Base-by-base conservation (phyloP, 2,888 invertebrate genomes). In the Tholera decimalis region DNA sequence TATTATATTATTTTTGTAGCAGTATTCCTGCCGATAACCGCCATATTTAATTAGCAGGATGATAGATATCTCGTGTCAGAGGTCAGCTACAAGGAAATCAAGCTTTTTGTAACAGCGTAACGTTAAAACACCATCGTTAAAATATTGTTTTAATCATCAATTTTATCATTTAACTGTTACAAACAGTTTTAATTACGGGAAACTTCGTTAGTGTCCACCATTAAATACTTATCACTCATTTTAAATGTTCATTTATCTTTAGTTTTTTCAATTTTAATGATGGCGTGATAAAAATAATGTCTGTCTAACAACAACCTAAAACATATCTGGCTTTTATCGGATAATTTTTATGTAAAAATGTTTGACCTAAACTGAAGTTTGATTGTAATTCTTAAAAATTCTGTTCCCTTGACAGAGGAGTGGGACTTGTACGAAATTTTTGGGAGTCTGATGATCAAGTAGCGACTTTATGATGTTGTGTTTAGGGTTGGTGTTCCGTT, bases 161-260 rank as follows among this genome's bases (percentile, higher is more conserved):
- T 86, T 88, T 92, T 93, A 93, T 92, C 92, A 91, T 88, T 84
- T 85, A 79, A 71, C 57, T 62, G 74, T 79, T 85, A 87, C 86
- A 89, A 91, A 91, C 89, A 88, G 71, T 89, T 91, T 92, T 94
- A 93, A 93, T 93, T 87, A 93, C 90, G 89, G 92, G 91, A 92
- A 93, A 91, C 88, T 74, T 80, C 79, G 83, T 88, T 87, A 85
- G 86, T 89, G 85, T 89, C 85, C 85, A 69, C 80, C 83, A 88
- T 89, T 89, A 91, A 91, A 78, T 9, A 85, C 74, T 91, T 91
- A 92, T 92, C 92, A 87, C 74, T 77, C 62, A 70, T 83, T 81
- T 84, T 85, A 84, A 86, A 84, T 80, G 71, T 80, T 79, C 69
- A 82, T 85, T 89, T 91, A 91, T 91, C 89, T 90, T 81, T 84